Evolutionary conservation across 1,140 invertebrate species (phyloP).

Genomic region (Nephotettix cincticeps): DNA sequence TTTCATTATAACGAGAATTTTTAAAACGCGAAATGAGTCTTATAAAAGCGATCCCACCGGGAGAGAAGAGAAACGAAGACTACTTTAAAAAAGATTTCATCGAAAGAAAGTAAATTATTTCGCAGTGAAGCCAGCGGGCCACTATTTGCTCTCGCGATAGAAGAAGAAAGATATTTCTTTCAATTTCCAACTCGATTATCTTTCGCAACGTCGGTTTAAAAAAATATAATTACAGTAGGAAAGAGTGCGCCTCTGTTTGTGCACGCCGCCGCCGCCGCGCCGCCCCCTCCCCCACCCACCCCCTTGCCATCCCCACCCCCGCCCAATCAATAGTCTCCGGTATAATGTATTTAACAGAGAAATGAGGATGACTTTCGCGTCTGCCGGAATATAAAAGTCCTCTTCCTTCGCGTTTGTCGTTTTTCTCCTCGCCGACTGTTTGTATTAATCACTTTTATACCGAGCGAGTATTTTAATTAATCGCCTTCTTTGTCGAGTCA

Average conservation of each 20-base stretch:
- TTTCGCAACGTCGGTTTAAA: conserved; percentile 19
- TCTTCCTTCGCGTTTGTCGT: too few relatives aligned
- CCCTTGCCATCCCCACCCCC: neutral
- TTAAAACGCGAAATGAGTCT: conserved; percentile 7
- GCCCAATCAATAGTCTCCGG: neutral
- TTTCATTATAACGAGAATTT: conserved; percentile 20
- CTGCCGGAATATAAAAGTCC: too few relatives aligned
- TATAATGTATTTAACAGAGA: too few relatives aligned
- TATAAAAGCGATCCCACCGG: neutral
- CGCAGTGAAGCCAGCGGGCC: neutral
- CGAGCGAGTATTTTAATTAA: conserved; percentile 17
- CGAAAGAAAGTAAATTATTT: conserved; percentile 17
- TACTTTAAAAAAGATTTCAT: conserved; percentile 3
- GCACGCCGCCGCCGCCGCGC: neutral
- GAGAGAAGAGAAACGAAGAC: neutral
- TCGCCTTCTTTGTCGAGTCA: conserved; percentile 1
- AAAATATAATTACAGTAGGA: conserved; percentile 28
- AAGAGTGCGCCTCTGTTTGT: conserved; percentile 2
- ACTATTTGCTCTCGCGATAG: conserved; percentile 21
- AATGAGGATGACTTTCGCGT: too few relatives aligned
- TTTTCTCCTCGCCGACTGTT: neutral
- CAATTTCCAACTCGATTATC: conserved; percentile 28
- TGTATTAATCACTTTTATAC: neutral
- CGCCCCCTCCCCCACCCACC: neutral
- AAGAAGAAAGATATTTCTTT: conserved; percentile 26